Base-by-base conservation (phyloP, 2,888 invertebrate genomes). In the Dryomyza anilis region DNA sequence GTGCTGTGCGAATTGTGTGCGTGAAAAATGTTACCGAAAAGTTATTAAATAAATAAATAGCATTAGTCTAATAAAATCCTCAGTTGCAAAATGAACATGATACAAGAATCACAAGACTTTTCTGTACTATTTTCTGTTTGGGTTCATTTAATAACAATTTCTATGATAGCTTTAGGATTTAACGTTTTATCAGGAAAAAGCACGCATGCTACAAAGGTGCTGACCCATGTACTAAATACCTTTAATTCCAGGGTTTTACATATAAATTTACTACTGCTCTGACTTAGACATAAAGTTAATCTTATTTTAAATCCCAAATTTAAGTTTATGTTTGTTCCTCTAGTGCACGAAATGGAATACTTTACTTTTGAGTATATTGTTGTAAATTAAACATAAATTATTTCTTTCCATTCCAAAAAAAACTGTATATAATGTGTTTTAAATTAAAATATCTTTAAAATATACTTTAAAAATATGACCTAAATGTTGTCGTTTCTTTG, bases 401-500 rank as follows among this genome's bases (percentile, higher is more conserved):
- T n/a, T n/a, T n/a, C n/a, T n/a, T n/a, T n/a, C n/a, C n/a, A n/a
- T n/a, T n/a, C n/a, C 2, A 36, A 6, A 36, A 36, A 36, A 43
- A 25, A 21, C 46, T 12, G 21, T 3, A 6, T 14, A 8, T 10
- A 50, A 50, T 50, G 23, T 53, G 29, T 45, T 45, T 57, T 10
- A 16, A 45, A 45, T 57, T 19, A 23, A 43, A 57, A 57, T 25
- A 45, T 29, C 60, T 50, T 60, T 21, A 50, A 50, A 33, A 60
- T 60, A 46, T 29, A 29, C 53, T 61, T 52, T 60, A 69, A 65
- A 70, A 69, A 78, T 72, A 78, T 78, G 77, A 77, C 76, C 70
- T 70, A 74, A 74, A 78, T 78, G 76, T 64, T 67, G 62, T 25
- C 27, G 52, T 69, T 64, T 55, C 46, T 66, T 64, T 63, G 66